phyloP scores from a whole-genome alignment of 1,140 invertebrate genomes.

The Bicyclus anynana region DNA sequence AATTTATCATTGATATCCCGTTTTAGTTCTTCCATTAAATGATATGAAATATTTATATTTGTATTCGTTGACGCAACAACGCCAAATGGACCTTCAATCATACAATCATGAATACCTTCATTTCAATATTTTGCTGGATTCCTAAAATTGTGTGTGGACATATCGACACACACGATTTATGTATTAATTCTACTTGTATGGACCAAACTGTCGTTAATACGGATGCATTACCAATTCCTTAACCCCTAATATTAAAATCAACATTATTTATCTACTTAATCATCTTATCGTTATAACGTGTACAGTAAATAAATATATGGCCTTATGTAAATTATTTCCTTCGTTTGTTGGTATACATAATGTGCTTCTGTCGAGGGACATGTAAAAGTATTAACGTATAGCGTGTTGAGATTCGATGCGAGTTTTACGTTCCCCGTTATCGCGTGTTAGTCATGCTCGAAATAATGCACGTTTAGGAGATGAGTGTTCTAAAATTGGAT shows the following conservation, averaged over 20 bases:
- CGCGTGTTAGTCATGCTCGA: slow-evolving; percentile 40
- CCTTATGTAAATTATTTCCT: slow-evolving; percentile 75
- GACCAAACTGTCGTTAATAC: slow-evolving; percentile 74
- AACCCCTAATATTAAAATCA: slow-evolving; percentile 67
- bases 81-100: not conserved
- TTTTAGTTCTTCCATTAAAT: slow-evolving; percentile 7
- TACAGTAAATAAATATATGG: slow-evolving; percentile 73
- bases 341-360: slow-evolving; percentile 53
- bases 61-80: slow-evolving; percentile 1
- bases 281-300: slow-evolving; percentile 72
- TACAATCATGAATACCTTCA: slow-evolving; percentile 15
- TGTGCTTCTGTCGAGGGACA: slow-evolving; percentile 59
- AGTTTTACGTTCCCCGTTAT: slow-evolving; percentile 41
- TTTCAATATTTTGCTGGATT: slow-evolving; percentile 43
- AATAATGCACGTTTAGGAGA: slow-evolving; percentile 55
- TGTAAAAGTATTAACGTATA: slow-evolving; percentile 46
- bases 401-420: slow-evolving; percentile 36
- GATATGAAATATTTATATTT: slow-evolving; percentile 17
- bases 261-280: slow-evolving; percentile 72
- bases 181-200: slow-evolving; percentile 72
- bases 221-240: slow-evolving; percentile 67
- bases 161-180: slow-evolving; percentile 52
- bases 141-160: slow-evolving; percentile 45
- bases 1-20: slow-evolving; percentile 4
- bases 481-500: slow-evolving; percentile 60